Conservation (phyloP, 2,888 invertebrate species). For the Julus scanicus region DNA sequence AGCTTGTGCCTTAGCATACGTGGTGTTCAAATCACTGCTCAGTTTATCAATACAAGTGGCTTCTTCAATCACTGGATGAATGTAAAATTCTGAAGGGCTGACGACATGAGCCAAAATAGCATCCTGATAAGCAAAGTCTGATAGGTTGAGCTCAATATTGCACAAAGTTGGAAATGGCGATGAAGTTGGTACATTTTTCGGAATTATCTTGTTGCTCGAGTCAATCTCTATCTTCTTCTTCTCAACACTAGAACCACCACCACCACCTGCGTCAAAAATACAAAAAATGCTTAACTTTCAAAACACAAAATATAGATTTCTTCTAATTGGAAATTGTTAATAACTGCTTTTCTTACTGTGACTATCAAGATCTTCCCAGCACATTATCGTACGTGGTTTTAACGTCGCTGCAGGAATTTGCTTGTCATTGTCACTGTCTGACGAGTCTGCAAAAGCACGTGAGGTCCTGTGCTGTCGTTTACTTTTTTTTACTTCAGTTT, state of each 20-base stretch:
- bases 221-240: background rate
- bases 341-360: background rate
- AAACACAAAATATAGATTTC: background rate
- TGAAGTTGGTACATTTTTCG: background rate
- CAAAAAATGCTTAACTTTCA: too few relatives aligned
- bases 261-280: background rate
- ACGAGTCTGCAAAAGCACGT: background rate
- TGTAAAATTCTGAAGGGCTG: slow-evolving; percentile 49
- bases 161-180: background rate
- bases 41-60: slow-evolving; percentile 25
- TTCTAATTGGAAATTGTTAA: background rate
- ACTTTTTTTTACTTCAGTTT: background rate
- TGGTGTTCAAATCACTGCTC: background rate
- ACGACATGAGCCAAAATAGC: background rate
- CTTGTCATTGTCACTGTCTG: background rate
- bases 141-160: slow-evolving; percentile 6
- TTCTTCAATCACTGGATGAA: slow-evolving; percentile 23
- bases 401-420: background rate
- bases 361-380: background rate
- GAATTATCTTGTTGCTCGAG: background rate
- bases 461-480: background rate
- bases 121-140: background rate
- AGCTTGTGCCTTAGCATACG: background rate
- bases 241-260: background rate
- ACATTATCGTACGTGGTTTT: background rate